A percentile compares a stretch with the other conserved stretches of the same genome.
phyloP scores from a whole-genome alignment of 1,140 invertebrate species.

The Holcopasites calliopsidis region DNA sequence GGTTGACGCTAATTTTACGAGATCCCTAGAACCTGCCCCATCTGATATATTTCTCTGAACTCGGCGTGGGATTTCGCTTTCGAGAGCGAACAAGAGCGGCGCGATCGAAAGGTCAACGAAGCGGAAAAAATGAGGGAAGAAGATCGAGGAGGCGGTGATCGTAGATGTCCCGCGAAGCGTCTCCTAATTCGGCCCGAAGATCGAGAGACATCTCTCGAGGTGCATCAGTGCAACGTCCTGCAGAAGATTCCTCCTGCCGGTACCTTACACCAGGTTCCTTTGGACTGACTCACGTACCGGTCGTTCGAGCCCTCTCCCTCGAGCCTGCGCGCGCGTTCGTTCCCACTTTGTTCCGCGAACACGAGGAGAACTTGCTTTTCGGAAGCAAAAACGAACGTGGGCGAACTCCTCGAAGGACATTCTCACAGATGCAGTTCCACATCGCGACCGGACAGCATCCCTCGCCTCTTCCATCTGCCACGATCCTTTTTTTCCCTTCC shows the following conservation, averaged over 20 bases:
- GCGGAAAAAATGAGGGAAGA: neutral
- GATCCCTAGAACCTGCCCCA: neutral
- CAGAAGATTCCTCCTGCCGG: constrained; percentile 50
- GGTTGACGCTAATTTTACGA: neutral
- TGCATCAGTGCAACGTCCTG: constrained; percentile 58
- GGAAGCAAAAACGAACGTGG: constrained; percentile 54
- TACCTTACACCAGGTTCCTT: constrained; percentile 61
- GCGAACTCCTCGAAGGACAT: constrained; percentile 49
- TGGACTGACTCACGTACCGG: constrained; percentile 70
- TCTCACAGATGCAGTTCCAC: constrained; percentile 32
- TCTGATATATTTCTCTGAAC: too few species aligned
- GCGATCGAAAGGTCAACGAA: neutral
- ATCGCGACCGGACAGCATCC: neutral
- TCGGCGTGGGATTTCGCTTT: neutral
- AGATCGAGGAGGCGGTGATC: neutral
- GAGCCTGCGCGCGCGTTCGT: constrained; percentile 7
- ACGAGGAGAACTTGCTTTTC: constrained; percentile 52
- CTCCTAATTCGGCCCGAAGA: constrained; percentile 56
- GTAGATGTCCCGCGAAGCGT: neutral
- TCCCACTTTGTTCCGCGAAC: constrained; percentile 55
- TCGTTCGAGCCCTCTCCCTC: constrained; percentile 46
- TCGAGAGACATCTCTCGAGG: constrained; percentile 50
- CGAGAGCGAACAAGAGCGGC: neutral
- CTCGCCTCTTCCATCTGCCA: neutral
- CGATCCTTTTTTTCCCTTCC: neutral